Base-by-base conservation (phyloP, 2,888 invertebrate genomes). In the Melolontha melolontha region DNA sequence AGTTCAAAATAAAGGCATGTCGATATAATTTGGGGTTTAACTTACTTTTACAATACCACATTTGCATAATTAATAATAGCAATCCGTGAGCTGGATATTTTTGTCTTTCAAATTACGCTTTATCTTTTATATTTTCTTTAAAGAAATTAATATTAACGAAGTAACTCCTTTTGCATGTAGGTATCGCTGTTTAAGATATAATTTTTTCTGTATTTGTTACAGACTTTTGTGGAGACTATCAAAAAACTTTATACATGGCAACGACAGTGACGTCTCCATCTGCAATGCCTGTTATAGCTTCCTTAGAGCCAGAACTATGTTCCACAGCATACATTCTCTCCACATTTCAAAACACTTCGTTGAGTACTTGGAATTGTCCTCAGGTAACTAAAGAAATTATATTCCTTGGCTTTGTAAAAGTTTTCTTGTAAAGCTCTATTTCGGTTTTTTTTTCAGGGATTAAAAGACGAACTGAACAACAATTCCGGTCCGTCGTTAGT, bases 321-420 rank as follows among this genome's bases (percentile, higher is more conserved):
- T 83, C 85, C 40, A 81, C 85, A 10, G 84, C 84, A 7, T 82
- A 83, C 27, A 82, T 84, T 71, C 81, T 87, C 57, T 84, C 86
- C 7, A 81, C 82, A 71, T 84, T 86, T 71, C 84, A 85, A 79
- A 85, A 85, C 73, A 82, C 82, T 57, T 83, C 85, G 7, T 77
- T 87, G 47, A 77, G 85, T 67, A 85, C 86, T 10, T 87, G 87
- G 87, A 87, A 86, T 71, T 87, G 87, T 74, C 87, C 87, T 42
- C 80, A 84, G 83, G 86, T 86, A 77, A 83, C 72, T 1, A 66
- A 40, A 52, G 34, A 44, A 52, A 59, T 34, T 41, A 16, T 11
- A 62, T 17, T 49, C 29, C 14, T 22, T 52, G 27, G n/a, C 29
- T 27, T 27, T 22, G 49, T 40, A n/a, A 52, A 54, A 41, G 14